Conservation (phyloP, 1,140 invertebrate species). For the Drosophila santomea region DNA sequence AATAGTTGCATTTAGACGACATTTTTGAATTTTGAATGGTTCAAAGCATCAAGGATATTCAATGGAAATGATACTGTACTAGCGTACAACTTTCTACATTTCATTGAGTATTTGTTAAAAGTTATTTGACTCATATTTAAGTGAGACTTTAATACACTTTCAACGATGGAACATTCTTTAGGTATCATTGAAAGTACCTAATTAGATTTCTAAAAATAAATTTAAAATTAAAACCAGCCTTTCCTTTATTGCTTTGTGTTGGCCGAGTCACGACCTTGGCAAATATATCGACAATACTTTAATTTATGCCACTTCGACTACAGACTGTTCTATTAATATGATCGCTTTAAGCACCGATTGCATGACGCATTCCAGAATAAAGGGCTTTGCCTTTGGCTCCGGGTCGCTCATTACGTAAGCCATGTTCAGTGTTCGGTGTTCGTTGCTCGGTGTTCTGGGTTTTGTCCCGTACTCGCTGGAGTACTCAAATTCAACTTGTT, state of each 20-base stretch:
- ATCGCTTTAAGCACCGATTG: constrained; percentile 20
- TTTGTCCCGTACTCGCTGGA: constrained; percentile 22
- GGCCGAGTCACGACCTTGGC: constrained; percentile 5
- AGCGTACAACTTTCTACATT: too few species aligned
- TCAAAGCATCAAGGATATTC: too few species aligned
- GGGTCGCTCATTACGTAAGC: constrained; percentile 39
- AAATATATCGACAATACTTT: not conserved
- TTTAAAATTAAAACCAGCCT: not conserved
- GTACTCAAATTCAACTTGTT: constrained; percentile 70
- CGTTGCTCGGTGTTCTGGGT: not conserved
- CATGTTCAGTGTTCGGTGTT: constrained; percentile 20
- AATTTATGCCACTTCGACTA: constrained; percentile 15
- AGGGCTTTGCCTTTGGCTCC: constrained; percentile 11
- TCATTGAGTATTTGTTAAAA: too few species aligned
- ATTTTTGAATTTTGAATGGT: not conserved
- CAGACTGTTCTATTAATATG: constrained; percentile 17
- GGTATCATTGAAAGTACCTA: not conserved
- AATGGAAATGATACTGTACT: too few species aligned
- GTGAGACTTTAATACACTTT: not conserved
- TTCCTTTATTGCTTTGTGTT: not conserved
- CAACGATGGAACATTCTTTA: not conserved
- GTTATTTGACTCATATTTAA: too few species aligned
- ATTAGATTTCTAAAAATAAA: not conserved
- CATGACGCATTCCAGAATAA: constrained; percentile 40
- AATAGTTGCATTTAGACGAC: not conserved